Evolutionary conservation across 35 echinoderm and acorn worm species (phyloP), one percentile per base, ranked within the genome.

Genomic region (Anneissia japonica): DNA sequence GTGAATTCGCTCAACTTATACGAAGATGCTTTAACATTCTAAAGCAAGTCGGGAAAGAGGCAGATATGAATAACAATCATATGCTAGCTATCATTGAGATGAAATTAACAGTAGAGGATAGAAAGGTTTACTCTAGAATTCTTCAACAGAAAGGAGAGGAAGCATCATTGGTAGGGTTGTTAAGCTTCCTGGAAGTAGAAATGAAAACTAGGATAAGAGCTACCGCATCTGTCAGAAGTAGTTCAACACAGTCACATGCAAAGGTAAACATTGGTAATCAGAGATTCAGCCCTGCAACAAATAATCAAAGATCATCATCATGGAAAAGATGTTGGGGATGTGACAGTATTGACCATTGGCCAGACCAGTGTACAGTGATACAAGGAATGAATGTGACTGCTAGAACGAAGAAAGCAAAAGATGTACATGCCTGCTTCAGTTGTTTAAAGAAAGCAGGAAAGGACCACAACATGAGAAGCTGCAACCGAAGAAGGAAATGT

Each of bases 261-360:
- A 28, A 16, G 30, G 79, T 92, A 0, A 16, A 87, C 35, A 37
- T 88, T 73, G 74, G 64, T 19, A 9, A 64, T 3, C 3, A 77
- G 10, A 12, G 2, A 34, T 13, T 21, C 0, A 72, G 3, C 3
- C 0, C 5, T 12, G 5, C 6, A 23, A 37, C 75, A 19, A 33
- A 37, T 16, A 5, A 4, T 9, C 2, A 35, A 32, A 32, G 14
- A 26, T 35, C 32, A 32, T 17, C 23, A 9, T 5, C 5, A 34
- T 77, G 36, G 11, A 37, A 35, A 12, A 77, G 13, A 35, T 77
- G 23, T 26, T 37, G 32, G 36, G 6, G 4, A 28, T 30, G 26
- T 75, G 73, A 33, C 7, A 30, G 28, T 19, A 16, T 19, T 34
- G 73, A 82, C 31, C 87, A 89, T 35, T 89, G 87, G 87, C 16